Base-by-base conservation (phyloP, 2,888 invertebrate species). In the Chironomus riparius region DNA sequence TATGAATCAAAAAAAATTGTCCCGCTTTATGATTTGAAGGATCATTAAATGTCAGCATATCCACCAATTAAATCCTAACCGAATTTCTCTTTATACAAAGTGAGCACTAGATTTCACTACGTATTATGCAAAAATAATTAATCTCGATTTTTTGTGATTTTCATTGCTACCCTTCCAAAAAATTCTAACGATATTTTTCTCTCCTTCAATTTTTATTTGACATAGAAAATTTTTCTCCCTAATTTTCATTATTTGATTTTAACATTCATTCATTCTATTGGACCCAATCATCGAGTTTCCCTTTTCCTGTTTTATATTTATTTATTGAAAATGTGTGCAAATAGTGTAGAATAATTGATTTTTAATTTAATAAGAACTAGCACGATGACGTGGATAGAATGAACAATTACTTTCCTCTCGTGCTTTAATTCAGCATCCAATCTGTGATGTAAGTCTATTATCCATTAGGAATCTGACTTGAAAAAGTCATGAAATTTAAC, bases 281-380 rank as follows among this genome's bases (percentile, higher is more conserved):
- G 72, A 72, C 72, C 72, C 72, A 72, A 24, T 72, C 72, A 72
- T 72, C 18, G 72, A 72, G 22, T 24, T 72, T 22, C 18, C 18
- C 47, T 12, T 56, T 38, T 7, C 24, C 21, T 48, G 21, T 13
- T 65, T 24, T 48, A 47, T 22, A 22, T 7, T 12, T 22, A 68
- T 56, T 56, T 56, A 56, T 56, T n/a, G 3, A 24, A 24, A 24
- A 3, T 2, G 22, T 2, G 22, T 3, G 22, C 22, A 24, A 38
- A 65, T 24, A 62, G 62, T 15, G 22, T 15, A 50, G 47, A 13
- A 61, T 72, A 72, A 72, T 72, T 72, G 72, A 71, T 72, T 72
- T 72, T 72, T 62, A 15, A 72, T 72, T 38, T 70, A 47, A 47
- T n/a, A 47, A 28, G 24, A 21, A 56, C n/a, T 22, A 12, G 65